phyloP scores from a whole-genome alignment of 2,888 invertebrate species.

The Drosophila phalerata region DNA sequence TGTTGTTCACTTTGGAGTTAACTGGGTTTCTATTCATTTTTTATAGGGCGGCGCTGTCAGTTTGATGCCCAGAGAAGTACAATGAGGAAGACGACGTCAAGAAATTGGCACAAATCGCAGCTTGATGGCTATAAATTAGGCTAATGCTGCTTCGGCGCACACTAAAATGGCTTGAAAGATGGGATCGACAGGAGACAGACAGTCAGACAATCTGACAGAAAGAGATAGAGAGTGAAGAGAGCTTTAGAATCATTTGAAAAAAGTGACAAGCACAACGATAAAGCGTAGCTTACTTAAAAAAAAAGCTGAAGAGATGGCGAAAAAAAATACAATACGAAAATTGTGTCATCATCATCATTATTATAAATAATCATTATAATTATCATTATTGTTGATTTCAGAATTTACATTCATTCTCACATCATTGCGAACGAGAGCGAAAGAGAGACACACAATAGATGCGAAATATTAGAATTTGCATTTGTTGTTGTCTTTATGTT shows the following conservation, averaged over 20 bases:
- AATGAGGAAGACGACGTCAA: conserved; percentile 19
- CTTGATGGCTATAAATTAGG: conserved; percentile 66
- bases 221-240: conserved; percentile 6
- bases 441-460: conserved; percentile 31
- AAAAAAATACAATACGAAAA: conserved; percentile 36
- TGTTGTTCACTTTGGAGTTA: conserved; percentile 11
- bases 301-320: conserved; percentile 13
- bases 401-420: conserved; percentile 55
- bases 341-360: conserved; percentile 60
- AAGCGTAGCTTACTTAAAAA: conserved; percentile 49
- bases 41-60: conserved; percentile 14
- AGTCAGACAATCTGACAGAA: conserved; percentile 1
- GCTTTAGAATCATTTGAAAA: conserved; percentile 30
- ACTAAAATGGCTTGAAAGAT: conserved; percentile 30
- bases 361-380: conserved; percentile 35
- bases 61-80: conserved; percentile 4
- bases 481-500: conserved; percentile 26
- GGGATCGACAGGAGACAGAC: conserved; percentile 1
- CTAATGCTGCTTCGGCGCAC: conserved; percentile 37
- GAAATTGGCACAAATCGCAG: conserved; percentile 73
- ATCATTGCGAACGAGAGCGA: conserved; percentile 18
- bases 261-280: conserved; percentile 32
- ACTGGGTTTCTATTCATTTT: conserved; percentile 5
- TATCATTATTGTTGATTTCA: conserved; percentile 54
- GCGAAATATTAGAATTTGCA: conserved; percentile 40